A percentile compares a stretch with the other conserved stretches of the same genome.
phyloP scores from a whole-genome alignment of 1,140 invertebrate species.

The Chironomus tepperi region DNA sequence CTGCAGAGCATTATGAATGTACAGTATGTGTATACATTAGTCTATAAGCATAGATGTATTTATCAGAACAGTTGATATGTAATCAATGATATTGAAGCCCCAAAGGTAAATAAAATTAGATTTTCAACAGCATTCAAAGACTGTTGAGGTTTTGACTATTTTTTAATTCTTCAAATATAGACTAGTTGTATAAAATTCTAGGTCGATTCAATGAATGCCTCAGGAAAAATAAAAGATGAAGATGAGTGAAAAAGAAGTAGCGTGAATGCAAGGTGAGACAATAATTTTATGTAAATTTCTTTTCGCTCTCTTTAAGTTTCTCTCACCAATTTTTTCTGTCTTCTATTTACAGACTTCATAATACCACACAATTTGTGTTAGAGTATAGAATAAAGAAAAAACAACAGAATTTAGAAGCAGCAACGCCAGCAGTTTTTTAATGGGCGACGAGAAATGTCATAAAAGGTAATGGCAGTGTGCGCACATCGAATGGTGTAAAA shows the following conservation, averaged over 20 bases:
- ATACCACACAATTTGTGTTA: neutral
- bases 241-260: neutral
- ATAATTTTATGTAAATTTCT: slow-evolving; percentile 21
- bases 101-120: neutral
- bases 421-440: slow-evolving; percentile 16
- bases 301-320: neutral
- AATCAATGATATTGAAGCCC: neutral
- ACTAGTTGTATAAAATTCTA: too few relatives aligned
- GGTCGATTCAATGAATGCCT: neutral
- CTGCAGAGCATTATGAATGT: neutral
- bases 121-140: neutral
- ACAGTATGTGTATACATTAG: too few relatives aligned
- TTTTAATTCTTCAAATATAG: too few relatives aligned
- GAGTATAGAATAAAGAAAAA: neutral
- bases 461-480: slow-evolving; percentile 16
- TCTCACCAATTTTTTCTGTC: too few relatives aligned
- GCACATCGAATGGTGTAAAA: neutral
- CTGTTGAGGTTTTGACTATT: neutral
- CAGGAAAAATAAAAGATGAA: neutral
- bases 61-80: too few relatives aligned
- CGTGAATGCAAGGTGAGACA: slow-evolving; percentile 10
- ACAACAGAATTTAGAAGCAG: neutral
- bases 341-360: neutral
- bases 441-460: slow-evolving; percentile 22
- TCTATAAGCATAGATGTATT: too few relatives aligned